Percentiles rank a stretch among this genome's conserved stretches.
phyloP scores from a whole-genome alignment of 2,797 vertebrate species.

The Phoxinus dragarum region DNA sequence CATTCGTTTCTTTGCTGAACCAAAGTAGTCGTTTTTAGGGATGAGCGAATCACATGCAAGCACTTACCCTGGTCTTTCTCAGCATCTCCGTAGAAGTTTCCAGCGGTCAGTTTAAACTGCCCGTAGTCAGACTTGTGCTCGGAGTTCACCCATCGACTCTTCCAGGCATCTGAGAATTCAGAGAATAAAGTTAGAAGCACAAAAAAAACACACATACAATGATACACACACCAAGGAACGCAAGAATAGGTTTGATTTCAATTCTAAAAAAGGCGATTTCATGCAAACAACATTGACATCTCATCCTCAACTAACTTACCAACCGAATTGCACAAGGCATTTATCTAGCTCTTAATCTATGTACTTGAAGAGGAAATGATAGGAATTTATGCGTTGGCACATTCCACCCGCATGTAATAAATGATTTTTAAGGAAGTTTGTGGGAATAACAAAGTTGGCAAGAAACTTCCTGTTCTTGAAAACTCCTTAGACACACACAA shows the following conservation, averaged over 20 bases:
- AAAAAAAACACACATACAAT: not conserved
- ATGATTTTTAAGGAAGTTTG: not conserved
- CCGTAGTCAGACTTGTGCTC: conserved; percentile 86
- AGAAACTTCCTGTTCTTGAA: conserved; percentile 19
- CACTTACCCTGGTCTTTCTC: conserved; percentile 85
- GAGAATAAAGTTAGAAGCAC: not conserved
- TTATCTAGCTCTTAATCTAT: not conserved
- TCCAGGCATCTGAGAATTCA: conserved; percentile 77
- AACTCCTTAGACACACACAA: not conserved
- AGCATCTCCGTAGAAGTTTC: conserved; percentile 83
- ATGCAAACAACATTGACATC: not conserved
- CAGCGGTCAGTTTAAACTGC: conserved; percentile 78
- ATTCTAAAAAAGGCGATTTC: not conserved
- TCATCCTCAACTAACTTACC: not conserved
- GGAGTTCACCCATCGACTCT: conserved; percentile 80
- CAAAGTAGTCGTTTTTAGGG: not conserved
- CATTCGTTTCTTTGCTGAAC: not conserved
- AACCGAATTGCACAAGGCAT: not conserved
- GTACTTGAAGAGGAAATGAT: not conserved
- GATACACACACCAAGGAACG: not conserved
- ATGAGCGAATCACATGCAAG: too few relatives aligned
- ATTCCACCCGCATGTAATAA: not conserved
- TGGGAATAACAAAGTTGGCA: not conserved
- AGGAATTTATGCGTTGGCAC: not conserved
- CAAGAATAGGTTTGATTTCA: not conserved